Percentiles rank a stretch among this genome's conserved stretches.
These are phyloP conservation scores for Pheosia tremula DNA, from an alignment of 2,888 invertebrate genomes.

Conservation along the genomic window DNA sequence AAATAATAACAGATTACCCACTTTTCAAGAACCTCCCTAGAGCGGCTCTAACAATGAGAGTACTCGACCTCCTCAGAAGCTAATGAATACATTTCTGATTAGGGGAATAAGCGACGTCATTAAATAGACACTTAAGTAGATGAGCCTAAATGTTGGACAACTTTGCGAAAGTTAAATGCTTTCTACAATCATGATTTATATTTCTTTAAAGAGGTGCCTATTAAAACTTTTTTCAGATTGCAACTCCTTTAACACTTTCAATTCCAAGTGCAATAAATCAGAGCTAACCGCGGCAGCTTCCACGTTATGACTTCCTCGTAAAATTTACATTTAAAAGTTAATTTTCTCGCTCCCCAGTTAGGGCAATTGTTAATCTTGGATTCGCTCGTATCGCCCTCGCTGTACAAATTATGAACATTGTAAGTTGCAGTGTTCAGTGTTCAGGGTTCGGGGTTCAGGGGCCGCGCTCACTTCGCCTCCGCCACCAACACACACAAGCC, in stretches of 20 bases:
- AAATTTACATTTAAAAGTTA: slow-evolving; percentile 84
- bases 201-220: slow-evolving; percentile 82
- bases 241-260: slow-evolving; percentile 83
- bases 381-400: slow-evolving; percentile 57
- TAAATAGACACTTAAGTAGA: slow-evolving; percentile 70
- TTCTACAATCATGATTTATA: slow-evolving; percentile 79
- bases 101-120: slow-evolving; percentile 67
- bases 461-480: slow-evolving; percentile 25
- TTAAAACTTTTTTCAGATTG: slow-evolving; percentile 84
- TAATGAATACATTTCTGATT: slow-evolving; percentile 62
- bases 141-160: slow-evolving; percentile 73
- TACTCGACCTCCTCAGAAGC: slow-evolving; percentile 25
- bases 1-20: neutral
- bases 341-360: slow-evolving; percentile 76
- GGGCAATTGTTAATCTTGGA: slow-evolving; percentile 80
- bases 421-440: slow-evolving; percentile 34
- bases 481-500: slow-evolving; percentile 23
- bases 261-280: slow-evolving; percentile 82
- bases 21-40: slow-evolving; percentile 9
- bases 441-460: slow-evolving; percentile 2
- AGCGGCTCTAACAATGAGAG: slow-evolving; percentile 25
- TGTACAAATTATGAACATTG: slow-evolving; percentile 65
- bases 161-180: slow-evolving; percentile 71
- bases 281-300: slow-evolving; percentile 81
- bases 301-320: slow-evolving; percentile 83